Evolutionary conservation across 1,140 invertebrate species (phyloP).

Genomic region (Varroa destructor): DNA sequence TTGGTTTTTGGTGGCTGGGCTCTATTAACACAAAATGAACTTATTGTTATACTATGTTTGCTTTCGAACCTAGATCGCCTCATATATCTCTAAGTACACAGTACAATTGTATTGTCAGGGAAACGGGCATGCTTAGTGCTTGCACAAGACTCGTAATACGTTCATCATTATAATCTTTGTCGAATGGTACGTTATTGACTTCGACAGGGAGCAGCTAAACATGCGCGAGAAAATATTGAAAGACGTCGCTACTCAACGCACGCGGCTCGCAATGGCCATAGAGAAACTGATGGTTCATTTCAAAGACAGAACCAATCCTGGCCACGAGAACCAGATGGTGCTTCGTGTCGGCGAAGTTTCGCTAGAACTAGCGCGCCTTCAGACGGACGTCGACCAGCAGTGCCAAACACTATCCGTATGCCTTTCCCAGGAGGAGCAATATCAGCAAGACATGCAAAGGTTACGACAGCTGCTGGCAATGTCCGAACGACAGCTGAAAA

Average conservation of each 20-base stretch:
- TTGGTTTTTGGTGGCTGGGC: no score
- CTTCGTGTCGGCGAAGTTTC: conserved; percentile 55
- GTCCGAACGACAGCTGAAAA: conserved; percentile 67
- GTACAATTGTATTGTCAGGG: no score
- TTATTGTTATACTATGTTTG: no score
- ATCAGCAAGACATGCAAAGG: conserved; percentile 71
- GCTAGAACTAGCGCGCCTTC: conserved; percentile 53
- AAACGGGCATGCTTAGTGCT: no score
- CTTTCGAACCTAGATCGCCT: no score
- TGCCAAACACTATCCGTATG: conserved; percentile 58
- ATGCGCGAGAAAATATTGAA: conserved; percentile 54
- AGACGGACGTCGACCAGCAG: conserved; percentile 54
- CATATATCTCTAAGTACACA: no score
- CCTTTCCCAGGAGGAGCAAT: conserved; percentile 66
- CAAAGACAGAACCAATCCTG: conserved; percentile 36
- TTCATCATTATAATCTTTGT: no score
- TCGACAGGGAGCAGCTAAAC: conserved; percentile 12
- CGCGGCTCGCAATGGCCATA: conserved; percentile 74
- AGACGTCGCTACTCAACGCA: conserved; percentile 74
- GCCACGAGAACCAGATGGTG: conserved; percentile 59
- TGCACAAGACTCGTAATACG: no score
- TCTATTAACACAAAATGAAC: no score
- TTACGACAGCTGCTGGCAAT: conserved; percentile 65
- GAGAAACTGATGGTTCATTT: conserved; percentile 55
- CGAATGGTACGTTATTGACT: conserved; percentile 3